Base-by-base conservation (phyloP, 2,797 vertebrate genomes). In the Urosaurus nigricauda region DNA sequence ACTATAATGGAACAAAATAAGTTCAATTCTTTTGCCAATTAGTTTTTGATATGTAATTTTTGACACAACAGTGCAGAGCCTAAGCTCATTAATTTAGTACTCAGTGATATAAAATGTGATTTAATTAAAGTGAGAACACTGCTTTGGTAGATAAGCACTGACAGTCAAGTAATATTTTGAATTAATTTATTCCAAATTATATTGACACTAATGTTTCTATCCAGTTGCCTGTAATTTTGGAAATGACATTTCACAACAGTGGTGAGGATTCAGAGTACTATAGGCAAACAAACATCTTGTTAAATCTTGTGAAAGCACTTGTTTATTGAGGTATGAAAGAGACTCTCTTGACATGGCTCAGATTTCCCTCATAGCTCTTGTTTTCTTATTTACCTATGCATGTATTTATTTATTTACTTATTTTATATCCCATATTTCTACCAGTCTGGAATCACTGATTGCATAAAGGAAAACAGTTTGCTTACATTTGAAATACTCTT, bases 11-110 rank as follows among this genome's bases (percentile, higher is more conserved):
- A 60, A 85, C 47, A 51, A 51, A 21, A 21, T 60, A 4, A 21
- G 19, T 60, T 60, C 17, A 60, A 21, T 60, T 60, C 58, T 60
- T 60, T 60, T 60, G 19, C 58, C 58, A 60, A 88, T 93, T 40
- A 7, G 71, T 88, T 89, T 82, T 35, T 79, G 29, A 77, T 86
- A 90, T 89, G 7, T 12, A 37, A 40, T 90, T 70, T 93, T 94
- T 91, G 53, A 75, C 24, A 73, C 35, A 53, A 75, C 71, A 73
- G 85, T 88, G 84, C 80, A 70, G 71, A 86, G 70, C 13, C 19
- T 35, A 89, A 83, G 51, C 88, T 17, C n/a, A 40, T 56, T 60
- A 83, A 90, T 88, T 3, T 35, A 85, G 37, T 80, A 87, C 11
- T 91, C 51, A 0, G 71, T 84, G 5, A 32, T 87, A 84, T 21